These are phyloP conservation scores for Idaea straminata DNA, from an alignment of 2,888 invertebrate genomes.

Conservation along the genomic window DNA sequence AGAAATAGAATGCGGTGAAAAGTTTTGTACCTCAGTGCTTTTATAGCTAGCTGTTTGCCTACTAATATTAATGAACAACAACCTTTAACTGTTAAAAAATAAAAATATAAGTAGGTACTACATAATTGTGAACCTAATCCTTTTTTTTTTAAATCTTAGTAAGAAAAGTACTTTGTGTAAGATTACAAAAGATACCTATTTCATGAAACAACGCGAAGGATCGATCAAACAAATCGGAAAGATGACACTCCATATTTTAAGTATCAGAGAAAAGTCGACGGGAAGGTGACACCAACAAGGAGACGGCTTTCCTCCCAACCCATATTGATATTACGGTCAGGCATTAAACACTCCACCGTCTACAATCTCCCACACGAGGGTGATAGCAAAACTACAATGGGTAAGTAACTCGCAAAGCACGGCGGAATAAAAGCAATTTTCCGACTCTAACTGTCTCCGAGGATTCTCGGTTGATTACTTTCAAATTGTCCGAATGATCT, in stretches of 20 bases:
- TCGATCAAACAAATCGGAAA: slow-evolving; percentile 50
- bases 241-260: slow-evolving; percentile 73
- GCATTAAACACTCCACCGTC: slow-evolving; percentile 67
- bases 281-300: slow-evolving; percentile 54
- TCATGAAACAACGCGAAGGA: slow-evolving; percentile 39
- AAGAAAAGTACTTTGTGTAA: slow-evolving; percentile 22
- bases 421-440: slow-evolving; percentile 16
- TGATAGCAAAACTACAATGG: not conserved
- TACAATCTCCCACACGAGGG: slow-evolving; percentile 58
- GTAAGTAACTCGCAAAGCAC: not conserved
- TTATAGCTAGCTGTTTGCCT: not conserved
- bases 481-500: slow-evolving; percentile 8
- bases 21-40: slow-evolving; percentile 29
- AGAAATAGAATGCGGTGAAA: slow-evolving; percentile 51
- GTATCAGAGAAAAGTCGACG: slow-evolving; percentile 63
- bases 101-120: not conserved
- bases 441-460: slow-evolving; percentile 7
- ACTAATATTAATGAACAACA: not conserved
- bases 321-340: slow-evolving; percentile 71
- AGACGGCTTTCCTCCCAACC: slow-evolving; percentile 50
- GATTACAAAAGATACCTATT: slow-evolving; percentile 45
- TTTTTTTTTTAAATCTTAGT: not conserved
- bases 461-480: slow-evolving; percentile 8
- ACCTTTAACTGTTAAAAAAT: not conserved
- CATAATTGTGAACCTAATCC: not conserved